Percentiles rank a stretch among this genome's conserved stretches.
Evolutionary conservation across 2,113 vertebrate species (phyloP).

Genomic region (Setophaga kirtlandii): DNA sequence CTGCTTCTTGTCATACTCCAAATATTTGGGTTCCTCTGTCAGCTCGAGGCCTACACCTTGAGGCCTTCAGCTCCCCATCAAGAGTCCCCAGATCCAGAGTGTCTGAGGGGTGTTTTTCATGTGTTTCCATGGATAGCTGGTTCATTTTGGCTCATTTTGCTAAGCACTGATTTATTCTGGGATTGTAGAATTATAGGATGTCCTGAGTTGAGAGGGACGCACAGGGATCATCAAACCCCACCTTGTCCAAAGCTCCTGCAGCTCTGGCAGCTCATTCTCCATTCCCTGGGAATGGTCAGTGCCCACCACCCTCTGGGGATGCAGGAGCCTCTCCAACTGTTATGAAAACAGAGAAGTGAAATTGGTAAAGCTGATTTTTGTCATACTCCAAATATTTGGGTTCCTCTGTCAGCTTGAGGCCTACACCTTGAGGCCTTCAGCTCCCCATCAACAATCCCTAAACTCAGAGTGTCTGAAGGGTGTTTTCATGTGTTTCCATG

Average conservation of each 20-base stretch:
- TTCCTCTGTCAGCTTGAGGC: background rate
- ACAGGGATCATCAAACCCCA: background rate
- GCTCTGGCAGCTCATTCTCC: background rate
- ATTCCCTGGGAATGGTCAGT: background rate
- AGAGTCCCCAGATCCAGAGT: rapidly evolving
- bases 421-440: background rate
- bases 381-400: conserved; percentile 23
- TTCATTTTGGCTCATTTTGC: background rate
- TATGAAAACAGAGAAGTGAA: background rate
- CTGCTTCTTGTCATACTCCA: background rate
- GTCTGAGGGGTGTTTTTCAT: background rate
- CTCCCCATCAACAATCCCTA: rapidly evolving
- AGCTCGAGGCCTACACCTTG: background rate
- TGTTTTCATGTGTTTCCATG: background rate
- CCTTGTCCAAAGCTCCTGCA: background rate
- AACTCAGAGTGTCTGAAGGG: rapidly evolving
- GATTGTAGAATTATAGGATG: rapidly evolving
- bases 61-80: background rate
- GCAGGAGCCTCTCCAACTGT: conserved; percentile 32
- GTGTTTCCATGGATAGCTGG: background rate
- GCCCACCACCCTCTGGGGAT: background rate
- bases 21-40: conserved; percentile 27
- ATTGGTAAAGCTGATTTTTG: background rate
- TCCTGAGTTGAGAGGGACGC: background rate
- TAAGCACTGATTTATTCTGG: background rate